Conservation (phyloP, 23 tunicate genomes). For the Styela plicata region DNA sequence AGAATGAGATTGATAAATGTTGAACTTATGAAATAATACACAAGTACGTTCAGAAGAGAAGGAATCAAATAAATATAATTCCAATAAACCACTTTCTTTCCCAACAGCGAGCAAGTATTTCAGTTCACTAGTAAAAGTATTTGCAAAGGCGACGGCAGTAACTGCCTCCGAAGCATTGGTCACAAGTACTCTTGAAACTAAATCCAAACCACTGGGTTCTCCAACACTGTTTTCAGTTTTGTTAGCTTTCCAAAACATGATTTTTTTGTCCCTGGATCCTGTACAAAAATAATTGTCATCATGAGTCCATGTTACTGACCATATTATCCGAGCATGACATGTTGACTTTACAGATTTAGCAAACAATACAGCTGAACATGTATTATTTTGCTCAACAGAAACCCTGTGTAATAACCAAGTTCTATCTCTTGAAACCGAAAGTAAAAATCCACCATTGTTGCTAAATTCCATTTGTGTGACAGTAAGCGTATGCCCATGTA, state of each 20-base stretch:
- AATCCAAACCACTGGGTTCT: neutral
- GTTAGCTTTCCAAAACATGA: constrained; percentile 64
- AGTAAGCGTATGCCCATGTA: constrained; percentile 75
- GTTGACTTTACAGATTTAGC: constrained; percentile 71
- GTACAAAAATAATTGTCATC: constrained; percentile 64
- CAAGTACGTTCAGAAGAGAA: constrained; percentile 3
- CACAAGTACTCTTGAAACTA: constrained; percentile 12
- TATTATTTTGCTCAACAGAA: neutral
- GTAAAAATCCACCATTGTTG: constrained; percentile 50
- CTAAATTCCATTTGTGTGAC: constrained; percentile 92
- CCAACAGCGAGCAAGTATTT: constrained; percentile 63
- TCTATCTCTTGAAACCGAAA: constrained; percentile 93
- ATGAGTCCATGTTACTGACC: constrained; percentile 93
- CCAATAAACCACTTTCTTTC: constrained; percentile 59
- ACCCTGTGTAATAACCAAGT: constrained; percentile 67
- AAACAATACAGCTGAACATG: constrained; percentile 7
- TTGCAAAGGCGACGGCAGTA: constrained; percentile 76
- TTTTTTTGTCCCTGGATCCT: constrained; percentile 82
- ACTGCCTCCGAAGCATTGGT: constrained; percentile 38
- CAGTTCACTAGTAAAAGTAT: neutral
- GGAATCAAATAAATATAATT: constrained; percentile 11
- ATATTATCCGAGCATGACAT: constrained; percentile 80
- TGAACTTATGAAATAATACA: neutral
- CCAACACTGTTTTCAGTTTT: neutral
- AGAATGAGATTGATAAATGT: constrained; percentile 47